Base-by-base conservation (phyloP, 2,113 vertebrate species). In the Triplophysa siluroides region DNA sequence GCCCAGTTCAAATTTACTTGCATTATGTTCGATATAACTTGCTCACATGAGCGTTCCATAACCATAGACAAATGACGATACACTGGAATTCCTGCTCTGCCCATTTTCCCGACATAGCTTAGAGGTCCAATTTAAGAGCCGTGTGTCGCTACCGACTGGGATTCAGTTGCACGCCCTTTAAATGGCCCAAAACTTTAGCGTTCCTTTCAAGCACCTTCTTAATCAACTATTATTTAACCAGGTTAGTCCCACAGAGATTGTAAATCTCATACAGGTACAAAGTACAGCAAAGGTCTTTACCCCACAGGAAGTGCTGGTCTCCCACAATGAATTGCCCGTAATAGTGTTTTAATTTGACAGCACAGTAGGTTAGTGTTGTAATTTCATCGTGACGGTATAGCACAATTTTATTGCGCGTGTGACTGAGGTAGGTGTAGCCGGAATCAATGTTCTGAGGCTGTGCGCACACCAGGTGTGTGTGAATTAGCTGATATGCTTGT, bases 331-430 rank as follows among this genome's bases (percentile, higher is more conserved):
- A 19, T 33, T 75, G 58, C 41, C 21, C 23, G 23, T 62, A 45
- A 75, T 75, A 62, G 38, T 26, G 19, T 62, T 62, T 75, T 75
- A 62, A 75, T 75, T 19, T 75, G 58, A 75, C 58, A 62, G 58
- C 58, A 7, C 58, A 47, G 72, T 61, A 11, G 56, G 72, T 60
- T 24, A 26, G n/a, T 24, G 68, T 75, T 60, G 33, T 60, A 41
- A 73, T 60, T 73, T 26, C 21, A 62, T 75, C 26, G 61, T 75
- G 38, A 62, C 21, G 45, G 58, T 75, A 45, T 75, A 45, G 72
- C 41, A 62, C 13, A 24, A 26, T 75, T 62, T 19, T 62, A 60
- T 29, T 16, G 5, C 3, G 26, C n/a, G 52, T 60, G 11, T 41
- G 54, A 23, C 70, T 41, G 23, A 4, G 29, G 29, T 29, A 29